These are phyloP conservation scores for Pogona vitticeps DNA, from an alignment of 2,113 vertebrate genomes.

Conservation along the genomic window DNA sequence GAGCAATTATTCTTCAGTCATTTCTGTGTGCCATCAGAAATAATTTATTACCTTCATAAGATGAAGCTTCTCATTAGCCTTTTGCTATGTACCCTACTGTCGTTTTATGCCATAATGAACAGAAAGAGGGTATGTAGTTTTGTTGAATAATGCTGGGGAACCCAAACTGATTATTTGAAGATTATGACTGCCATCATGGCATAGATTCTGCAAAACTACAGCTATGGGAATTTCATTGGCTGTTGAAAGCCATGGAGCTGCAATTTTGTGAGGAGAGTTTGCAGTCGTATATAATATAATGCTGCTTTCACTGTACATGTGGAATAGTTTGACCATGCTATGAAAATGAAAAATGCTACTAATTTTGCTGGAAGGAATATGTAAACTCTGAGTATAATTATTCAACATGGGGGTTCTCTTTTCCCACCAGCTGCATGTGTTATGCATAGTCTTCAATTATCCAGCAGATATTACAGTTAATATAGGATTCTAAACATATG, in stretches of 20 bases:
- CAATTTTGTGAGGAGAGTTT: conserved; percentile 6
- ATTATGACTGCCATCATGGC: not conserved
- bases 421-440: not conserved
- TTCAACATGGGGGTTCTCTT: not conserved
- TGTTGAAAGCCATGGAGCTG: fast-evolving
- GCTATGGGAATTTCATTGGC: conserved; percentile 15
- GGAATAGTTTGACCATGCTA: not conserved
- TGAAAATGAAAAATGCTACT: not conserved
- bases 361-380: conserved; percentile 2
- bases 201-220: conserved; percentile 25
- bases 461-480: not conserved
- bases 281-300: not conserved
- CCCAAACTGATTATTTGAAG: conserved; percentile 14
- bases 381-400: conserved; percentile 9
- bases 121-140: not conserved
- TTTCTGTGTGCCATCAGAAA: not conserved
- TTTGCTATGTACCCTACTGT: not conserved
- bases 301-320: not conserved
- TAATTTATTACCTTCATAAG: not conserved
- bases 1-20: conserved; percentile 2
- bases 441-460: not conserved
- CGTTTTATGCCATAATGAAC: conserved; percentile 15
- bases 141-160: not conserved
- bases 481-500: not conserved
- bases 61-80: conserved; percentile 4